Evolutionary conservation across 2,888 invertebrate species (phyloP), one percentile per base, ranked within the genome.

Genomic region (Anthrax anthrax): DNA sequence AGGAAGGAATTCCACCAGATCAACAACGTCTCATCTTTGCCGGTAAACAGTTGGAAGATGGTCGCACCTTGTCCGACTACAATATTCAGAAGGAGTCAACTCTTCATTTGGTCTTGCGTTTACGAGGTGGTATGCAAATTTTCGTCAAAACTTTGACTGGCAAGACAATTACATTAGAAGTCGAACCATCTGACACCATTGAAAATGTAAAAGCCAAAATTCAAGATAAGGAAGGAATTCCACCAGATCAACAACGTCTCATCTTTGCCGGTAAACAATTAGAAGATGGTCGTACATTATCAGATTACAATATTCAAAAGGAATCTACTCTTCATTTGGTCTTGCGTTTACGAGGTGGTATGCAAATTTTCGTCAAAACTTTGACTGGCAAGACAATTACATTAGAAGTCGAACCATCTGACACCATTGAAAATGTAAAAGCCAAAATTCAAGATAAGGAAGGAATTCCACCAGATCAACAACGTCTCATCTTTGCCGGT

Each of bases 121-220:
- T 55, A 1, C 54, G 55, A 16, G 54, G 54, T 39, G 54, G 54
- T 8, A 92, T 92, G 92, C 94, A 96, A 81, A 95, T 96, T 70
- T 96, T 91, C 70, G 91, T 91, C 51, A 92, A 92, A 71, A 91
- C 90, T 65, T 77, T 91, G 50, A 90, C 90, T 68, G 91, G 90
- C 61, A 91, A 91, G 76, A 91, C 91, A 73, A 90, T 91, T 74
- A 88, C 89, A 62, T 80, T 89, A 59, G 89, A 90, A 78, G 89
- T 89, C 60, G 90, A 92, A 70, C 82, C 91, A 42, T 86, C 86
- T 1, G 91, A 94, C 65, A 87, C 89, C 42, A 91, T 92, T 69
- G 90, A 92, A 72, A 90, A 91, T 85, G 91, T 92, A 55, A 92
- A 92, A 71, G 82, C 86, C 48, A 88, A 89, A 69, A 89, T 89